Evolutionary conservation across 2,113 vertebrate genomes (phyloP), one percentile per base, ranked within the genome.

Genomic region (Heterotis niloticus): DNA sequence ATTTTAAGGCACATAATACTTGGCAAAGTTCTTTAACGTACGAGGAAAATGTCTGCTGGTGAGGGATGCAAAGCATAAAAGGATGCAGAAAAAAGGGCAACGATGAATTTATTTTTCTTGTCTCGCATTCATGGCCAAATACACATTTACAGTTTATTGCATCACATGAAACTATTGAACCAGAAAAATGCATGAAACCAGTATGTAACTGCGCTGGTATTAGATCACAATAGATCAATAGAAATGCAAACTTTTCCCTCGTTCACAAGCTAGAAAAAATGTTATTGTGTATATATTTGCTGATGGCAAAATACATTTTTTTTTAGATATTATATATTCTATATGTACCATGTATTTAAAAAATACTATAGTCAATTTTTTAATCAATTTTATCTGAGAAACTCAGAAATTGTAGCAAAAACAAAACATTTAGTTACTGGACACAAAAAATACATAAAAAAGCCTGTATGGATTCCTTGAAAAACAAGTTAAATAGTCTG

Each of bases 261-360:
- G 60, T 79, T 83, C 84, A 86, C 81, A 82, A 83, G 85, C 79
- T 78, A 81, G 81, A 85, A 83, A n/a, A 56, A 44, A 85, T 85
- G 82, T 78, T 81, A 82, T 77, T 60, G 28, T 14, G 14, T 76
- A 44, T 78, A 78, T 73, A 80, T 82, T 69, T 72, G 23, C 82
- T 83, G 78, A 68, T 17, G 66, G 70, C 72, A 78, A 85, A 82
- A 86, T 44, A 80, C 83, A 82, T 24, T 51, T 84, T 24, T 51
- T 84, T 84, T 85, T 77, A 80, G 80, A 82, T 87, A 87, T 44
- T 44, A 44, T 88, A 78, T 78, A 62, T 52, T 44, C 83, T 79
- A 73, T 51, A 82, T 82, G 77, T 80, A 62, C 66, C 83, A 86
- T 67, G 44, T 18, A 34, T 67, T 66, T 56, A 10, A 66, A 44